Conservation (phyloP, 1,140 invertebrate genomes). For the Drosophila virilis region DNA sequence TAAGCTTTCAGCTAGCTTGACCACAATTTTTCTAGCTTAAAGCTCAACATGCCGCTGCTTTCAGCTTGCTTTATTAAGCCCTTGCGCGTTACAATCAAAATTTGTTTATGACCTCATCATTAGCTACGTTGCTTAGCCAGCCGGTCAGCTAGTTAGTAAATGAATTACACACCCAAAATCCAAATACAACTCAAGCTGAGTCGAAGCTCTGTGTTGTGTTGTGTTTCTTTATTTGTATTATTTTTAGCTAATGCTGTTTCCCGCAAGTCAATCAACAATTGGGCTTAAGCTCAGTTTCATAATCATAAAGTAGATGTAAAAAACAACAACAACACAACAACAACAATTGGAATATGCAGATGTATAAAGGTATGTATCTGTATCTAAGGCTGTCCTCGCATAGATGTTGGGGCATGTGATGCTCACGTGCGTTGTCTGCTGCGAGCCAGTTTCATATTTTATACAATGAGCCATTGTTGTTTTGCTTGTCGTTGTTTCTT, state of each 20-base stretch:
- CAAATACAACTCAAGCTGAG: conserved; percentile 16
- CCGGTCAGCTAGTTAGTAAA: conserved; percentile 32
- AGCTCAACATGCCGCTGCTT: not conserved
- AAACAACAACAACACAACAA: not conserved
- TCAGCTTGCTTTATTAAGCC: conserved; percentile 1
- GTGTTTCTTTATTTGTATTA: not conserved
- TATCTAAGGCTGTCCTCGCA: conserved; percentile 61
- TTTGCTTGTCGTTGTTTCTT: conserved; percentile 6
- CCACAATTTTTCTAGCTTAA: not conserved
- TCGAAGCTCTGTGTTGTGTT: conserved; percentile 19
- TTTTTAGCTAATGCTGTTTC: conserved; percentile 37
- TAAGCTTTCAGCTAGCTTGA: too few species aligned
- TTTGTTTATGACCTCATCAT: conserved; percentile 67
- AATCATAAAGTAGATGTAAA: conserved; percentile 44
- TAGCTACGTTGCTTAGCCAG: conserved; percentile 10
- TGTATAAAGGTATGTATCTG: conserved; percentile 16
- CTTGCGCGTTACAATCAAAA: conserved; percentile 37
- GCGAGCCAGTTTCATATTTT: conserved; percentile 38
- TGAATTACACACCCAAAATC: conserved; percentile 42
- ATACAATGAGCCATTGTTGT: conserved; percentile 52
- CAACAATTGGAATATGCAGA: conserved; percentile 24
- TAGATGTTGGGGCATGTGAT: conserved; percentile 63
- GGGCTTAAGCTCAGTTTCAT: conserved; percentile 53
- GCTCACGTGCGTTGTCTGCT: conserved; percentile 62
- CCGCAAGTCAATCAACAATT: conserved; percentile 75